Percentiles rank a stretch among this genome's conserved stretches.
Evolutionary conservation across 2,113 vertebrate species (phyloP).

Genomic region (Cyrtonyx montezumae): DNA sequence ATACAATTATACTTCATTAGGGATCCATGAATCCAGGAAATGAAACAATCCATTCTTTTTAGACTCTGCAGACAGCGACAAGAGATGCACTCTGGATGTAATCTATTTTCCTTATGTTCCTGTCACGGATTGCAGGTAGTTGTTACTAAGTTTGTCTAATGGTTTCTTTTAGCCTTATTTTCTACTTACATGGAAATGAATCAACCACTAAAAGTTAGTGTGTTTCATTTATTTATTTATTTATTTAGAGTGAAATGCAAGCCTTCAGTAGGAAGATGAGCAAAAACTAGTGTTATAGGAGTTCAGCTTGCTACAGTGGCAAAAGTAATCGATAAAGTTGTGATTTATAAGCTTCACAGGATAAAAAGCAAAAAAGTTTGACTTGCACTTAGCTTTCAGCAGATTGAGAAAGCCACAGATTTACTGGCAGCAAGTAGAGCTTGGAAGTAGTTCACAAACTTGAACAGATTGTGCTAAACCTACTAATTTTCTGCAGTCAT

Average conservation of each 20-base stretch:
- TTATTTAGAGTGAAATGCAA: neutral
- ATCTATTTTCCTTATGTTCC: constrained; percentile 23
- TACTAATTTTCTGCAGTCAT: constrained; percentile 15
- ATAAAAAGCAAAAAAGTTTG: neutral
- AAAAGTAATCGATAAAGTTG: neutral
- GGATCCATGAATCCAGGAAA: constrained; percentile 51
- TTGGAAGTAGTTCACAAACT: constrained; percentile 40
- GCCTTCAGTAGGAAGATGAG: neutral
- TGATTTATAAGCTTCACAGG: neutral
- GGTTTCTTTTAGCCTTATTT: neutral
- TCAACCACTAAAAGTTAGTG: neutral
- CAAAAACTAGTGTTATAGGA: neutral
- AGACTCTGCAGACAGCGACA: neutral
- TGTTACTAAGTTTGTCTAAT: neutral
- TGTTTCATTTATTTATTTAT: neutral
- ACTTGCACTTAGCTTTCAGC: neutral
- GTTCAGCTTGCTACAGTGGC: neutral
- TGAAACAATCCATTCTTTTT: constrained; percentile 39
- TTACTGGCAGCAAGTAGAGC: neutral
- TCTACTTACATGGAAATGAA: neutral
- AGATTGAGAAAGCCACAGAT: neutral
- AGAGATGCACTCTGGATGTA: neutral
- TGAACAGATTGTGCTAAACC: constrained; percentile 35
- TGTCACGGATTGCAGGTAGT: neutral
- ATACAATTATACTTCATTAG: constrained; percentile 47